Evolutionary conservation across 1,140 invertebrate genomes (phyloP).

Genomic region (Zaprionus vittiger): DNA sequence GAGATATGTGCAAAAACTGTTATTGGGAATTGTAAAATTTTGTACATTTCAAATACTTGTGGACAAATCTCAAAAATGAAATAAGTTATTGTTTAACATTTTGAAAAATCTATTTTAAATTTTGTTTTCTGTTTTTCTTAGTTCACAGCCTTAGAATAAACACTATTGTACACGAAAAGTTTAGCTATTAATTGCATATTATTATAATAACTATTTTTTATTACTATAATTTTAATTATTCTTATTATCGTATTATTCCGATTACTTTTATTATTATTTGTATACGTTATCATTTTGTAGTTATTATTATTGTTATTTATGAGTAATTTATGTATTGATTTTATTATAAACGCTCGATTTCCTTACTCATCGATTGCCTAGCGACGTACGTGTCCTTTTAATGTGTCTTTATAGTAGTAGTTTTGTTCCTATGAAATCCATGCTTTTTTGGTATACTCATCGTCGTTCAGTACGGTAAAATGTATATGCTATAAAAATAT

Average conservation of each 20-base stretch:
- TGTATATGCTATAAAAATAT: constrained; percentile 40
- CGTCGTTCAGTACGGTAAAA: constrained; percentile 16
- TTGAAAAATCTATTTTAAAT: constrained; percentile 30
- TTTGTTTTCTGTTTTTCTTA: constrained; percentile 52
- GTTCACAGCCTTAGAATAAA: constrained; percentile 71
- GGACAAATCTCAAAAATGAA: constrained; percentile 1
- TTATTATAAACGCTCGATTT: constrained; percentile 1
- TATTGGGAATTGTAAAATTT: not conserved
- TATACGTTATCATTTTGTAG: not conserved
- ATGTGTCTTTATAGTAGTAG: not conserved
- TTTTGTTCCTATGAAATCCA: constrained; percentile 33
- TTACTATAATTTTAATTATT: constrained; percentile 24
- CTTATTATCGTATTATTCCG: constrained; percentile 20
- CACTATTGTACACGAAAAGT: constrained; percentile 20
- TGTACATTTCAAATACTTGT: constrained; percentile 5
- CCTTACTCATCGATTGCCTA: not conserved
- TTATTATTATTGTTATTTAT: constrained; percentile 28
- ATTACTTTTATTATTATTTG: not conserved
- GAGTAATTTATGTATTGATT: constrained; percentile 7
- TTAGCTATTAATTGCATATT: constrained; percentile 15
- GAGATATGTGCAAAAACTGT: constrained; percentile 7
- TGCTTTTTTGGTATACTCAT: constrained; percentile 59
- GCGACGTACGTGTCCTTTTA: constrained; percentile 2
- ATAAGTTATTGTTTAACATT: not conserved
- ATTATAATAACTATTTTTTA: constrained; percentile 16